Percentiles rank a stretch among this genome's conserved stretches.
Conservation (phyloP, 1,140 invertebrate species). For the Atopsyche davidsoni region DNA sequence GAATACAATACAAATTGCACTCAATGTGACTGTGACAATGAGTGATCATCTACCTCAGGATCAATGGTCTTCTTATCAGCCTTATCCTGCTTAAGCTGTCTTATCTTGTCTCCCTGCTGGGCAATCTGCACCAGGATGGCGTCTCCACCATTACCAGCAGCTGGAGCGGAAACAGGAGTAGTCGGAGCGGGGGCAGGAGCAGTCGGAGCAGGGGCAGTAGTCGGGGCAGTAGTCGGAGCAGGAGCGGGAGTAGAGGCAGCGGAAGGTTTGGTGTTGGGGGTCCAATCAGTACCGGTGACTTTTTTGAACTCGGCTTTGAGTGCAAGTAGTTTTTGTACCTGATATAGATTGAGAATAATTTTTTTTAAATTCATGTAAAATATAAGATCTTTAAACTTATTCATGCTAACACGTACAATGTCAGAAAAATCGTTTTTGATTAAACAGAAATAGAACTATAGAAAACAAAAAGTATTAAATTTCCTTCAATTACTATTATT, state of each 20-base stretch:
- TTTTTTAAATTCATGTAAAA: too few relatives aligned
- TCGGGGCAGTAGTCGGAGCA: too few relatives aligned
- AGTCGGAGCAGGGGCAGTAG: slow-evolving; percentile 10
- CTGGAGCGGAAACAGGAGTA: slow-evolving; percentile 20
- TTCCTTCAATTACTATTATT: too few relatives aligned
- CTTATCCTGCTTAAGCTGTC: slow-evolving; percentile 62
- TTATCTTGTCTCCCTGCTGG: slow-evolving; percentile 63
- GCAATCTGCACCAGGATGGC: slow-evolving; percentile 39
- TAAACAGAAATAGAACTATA: too few relatives aligned
- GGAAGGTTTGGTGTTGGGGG: slow-evolving; percentile 40
- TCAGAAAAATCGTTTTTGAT: too few relatives aligned
- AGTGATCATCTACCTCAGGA: slow-evolving; percentile 15
- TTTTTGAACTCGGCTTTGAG: slow-evolving; percentile 69
- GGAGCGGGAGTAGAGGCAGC: slow-evolving; percentile 25
- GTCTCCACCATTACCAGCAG: slow-evolving; percentile 17
- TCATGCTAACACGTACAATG: too few relatives aligned
- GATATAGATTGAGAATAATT: too few relatives aligned
- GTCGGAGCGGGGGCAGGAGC: slow-evolving; percentile 15
- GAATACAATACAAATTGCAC: too few relatives aligned
- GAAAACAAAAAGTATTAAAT: too few relatives aligned
- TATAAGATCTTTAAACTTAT: too few relatives aligned
- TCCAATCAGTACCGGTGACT: slow-evolving; percentile 60
- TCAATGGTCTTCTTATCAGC: slow-evolving; percentile 54
- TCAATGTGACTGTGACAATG: too few relatives aligned
- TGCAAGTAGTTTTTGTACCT: slow-evolving; percentile 59